These are phyloP conservation scores for Forbesichthys agassizii DNA, from an alignment of 2,113 vertebrate genomes.

Conservation along the genomic window DNA sequence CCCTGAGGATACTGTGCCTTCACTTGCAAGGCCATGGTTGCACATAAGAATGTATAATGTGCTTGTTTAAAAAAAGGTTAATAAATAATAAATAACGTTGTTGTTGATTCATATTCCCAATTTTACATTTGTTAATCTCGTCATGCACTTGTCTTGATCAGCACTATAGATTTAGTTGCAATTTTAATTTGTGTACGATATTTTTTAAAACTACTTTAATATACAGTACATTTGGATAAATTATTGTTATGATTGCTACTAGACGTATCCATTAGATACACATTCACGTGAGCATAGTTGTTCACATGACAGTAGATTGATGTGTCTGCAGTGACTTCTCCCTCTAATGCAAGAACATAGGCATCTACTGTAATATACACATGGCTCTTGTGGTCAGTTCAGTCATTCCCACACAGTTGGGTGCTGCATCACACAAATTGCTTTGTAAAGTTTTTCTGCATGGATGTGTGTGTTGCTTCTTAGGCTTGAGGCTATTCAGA, in stretches of 20 bases:
- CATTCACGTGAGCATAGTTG: neutral
- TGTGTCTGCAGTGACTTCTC: constrained; percentile 13
- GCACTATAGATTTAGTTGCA: neutral
- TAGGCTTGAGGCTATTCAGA: constrained; percentile 46
- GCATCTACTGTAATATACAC: constrained; percentile 51
- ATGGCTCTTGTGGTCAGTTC: constrained; percentile 44
- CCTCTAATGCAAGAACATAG: constrained; percentile 27
- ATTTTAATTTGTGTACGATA: neutral
- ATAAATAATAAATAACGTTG: neutral
- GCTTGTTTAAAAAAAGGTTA: too few relatives aligned
- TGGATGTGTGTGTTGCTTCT: constrained; percentile 10
- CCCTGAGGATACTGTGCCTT: too few relatives aligned
- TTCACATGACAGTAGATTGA: constrained; percentile 9
- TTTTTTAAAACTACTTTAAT: neutral
- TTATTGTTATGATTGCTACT: neutral
- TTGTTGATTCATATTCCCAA: too few relatives aligned
- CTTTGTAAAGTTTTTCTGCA: constrained; percentile 31
- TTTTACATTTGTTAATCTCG: too few relatives aligned
- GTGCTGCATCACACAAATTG: constrained; percentile 49
- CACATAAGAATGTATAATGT: too few relatives aligned
- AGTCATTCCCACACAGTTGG: constrained; percentile 40
- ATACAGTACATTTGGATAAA: too few relatives aligned
- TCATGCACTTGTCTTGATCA: constrained; percentile 8
- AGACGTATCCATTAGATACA: constrained; percentile 1
- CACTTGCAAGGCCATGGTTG: too few relatives aligned